Evolutionary conservation across 1,140 invertebrate genomes (phyloP).

Genomic region (Pachypsylla venusta): DNA sequence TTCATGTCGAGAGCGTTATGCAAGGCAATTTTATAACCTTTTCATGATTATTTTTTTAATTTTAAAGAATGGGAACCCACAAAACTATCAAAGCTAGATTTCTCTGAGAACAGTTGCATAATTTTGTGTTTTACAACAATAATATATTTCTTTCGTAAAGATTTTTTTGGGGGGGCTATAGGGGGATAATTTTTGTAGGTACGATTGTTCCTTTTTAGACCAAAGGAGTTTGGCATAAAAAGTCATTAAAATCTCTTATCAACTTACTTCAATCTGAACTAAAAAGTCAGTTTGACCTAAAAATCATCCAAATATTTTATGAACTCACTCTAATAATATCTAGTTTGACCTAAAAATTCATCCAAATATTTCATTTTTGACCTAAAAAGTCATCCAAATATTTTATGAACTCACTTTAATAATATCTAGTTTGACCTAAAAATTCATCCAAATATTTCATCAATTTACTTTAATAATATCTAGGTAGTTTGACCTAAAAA

Average conservation of each 20-base stretch:
- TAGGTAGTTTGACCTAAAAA: not conserved
- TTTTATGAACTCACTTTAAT: not conserved
- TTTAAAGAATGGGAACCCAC: too few relatives aligned
- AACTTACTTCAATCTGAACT: too few relatives aligned
- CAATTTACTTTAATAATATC: not conserved
- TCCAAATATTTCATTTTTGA: not conserved
- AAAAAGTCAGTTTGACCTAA: not conserved
- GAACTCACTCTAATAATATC: not conserved
- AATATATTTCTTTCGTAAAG: too few relatives aligned
- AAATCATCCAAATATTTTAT: not conserved
- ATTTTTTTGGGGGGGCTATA: too few relatives aligned
- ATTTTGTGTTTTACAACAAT: too few relatives aligned
- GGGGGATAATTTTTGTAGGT: too few relatives aligned
- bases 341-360: not conserved
- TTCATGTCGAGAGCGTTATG: too few relatives aligned
- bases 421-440: not conserved
- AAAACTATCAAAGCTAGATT: too few relatives aligned
- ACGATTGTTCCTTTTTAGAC: too few relatives aligned
- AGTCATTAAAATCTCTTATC: not conserved
- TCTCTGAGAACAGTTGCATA: too few relatives aligned
- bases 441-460: not conserved
- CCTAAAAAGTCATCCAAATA: not conserved
- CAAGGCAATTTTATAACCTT: too few relatives aligned
- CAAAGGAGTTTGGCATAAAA: not conserved
- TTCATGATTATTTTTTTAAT: too few relatives aligned